Percentiles rank a stretch among this genome's conserved stretches.
phyloP scores from a whole-genome alignment of 2,888 invertebrate species.

The Standfussiana lucernea region DNA sequence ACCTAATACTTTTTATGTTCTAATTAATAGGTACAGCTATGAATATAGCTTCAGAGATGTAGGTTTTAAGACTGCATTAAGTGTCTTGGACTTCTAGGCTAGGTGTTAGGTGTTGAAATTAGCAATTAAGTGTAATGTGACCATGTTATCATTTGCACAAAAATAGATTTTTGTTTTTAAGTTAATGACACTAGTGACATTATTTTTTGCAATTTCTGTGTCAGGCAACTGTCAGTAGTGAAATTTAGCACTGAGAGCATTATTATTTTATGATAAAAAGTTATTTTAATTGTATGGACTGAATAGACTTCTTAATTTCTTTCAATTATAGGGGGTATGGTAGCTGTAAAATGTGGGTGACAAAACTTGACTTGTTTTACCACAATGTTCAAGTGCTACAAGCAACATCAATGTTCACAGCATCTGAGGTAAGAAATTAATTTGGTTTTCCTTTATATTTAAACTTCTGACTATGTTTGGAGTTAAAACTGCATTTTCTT shows the following conservation, averaged over 20 bases:
- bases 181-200: constrained; percentile 74
- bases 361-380: constrained; percentile 44
- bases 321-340: constrained; percentile 61
- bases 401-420: constrained; percentile 50
- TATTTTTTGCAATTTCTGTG: constrained; percentile 75
- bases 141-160: constrained; percentile 51
- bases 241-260: constrained; percentile 56
- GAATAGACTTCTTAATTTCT: constrained; percentile 48
- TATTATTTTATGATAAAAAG: constrained; percentile 44
- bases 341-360: constrained; percentile 57
- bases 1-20: background rate
- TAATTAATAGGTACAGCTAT: constrained; percentile 2
- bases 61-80: background rate
- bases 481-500: constrained; percentile 9
- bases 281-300: constrained; percentile 47
- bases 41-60: background rate
- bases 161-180: constrained; percentile 66
- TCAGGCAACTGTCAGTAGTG: constrained; percentile 77
- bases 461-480: background rate
- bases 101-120: constrained; percentile 31
- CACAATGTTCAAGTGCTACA: constrained; percentile 50
- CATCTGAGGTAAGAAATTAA: constrained; percentile 66
- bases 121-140: constrained; percentile 21
- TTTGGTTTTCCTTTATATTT: constrained; percentile 28
- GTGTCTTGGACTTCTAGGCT: constrained; percentile 13